phyloP scores from a whole-genome alignment of 1,140 invertebrate genomes.

The Drosophila orena region DNA sequence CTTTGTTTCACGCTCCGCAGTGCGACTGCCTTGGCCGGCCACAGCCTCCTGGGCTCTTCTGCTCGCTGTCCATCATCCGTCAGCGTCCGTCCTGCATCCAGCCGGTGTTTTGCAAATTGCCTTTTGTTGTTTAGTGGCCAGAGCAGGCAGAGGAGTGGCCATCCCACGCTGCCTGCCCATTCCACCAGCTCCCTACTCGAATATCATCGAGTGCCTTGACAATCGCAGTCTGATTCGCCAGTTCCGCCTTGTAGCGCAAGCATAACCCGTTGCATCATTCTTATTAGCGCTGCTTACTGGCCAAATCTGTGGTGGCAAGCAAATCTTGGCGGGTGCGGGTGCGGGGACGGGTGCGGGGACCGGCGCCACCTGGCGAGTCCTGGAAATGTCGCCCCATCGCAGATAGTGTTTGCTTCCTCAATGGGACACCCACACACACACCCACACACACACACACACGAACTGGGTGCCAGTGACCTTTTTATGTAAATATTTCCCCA shows the following conservation, averaged over 20 bases:
- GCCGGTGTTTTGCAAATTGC: slow-evolving; percentile 33
- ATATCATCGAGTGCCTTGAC: neutral
- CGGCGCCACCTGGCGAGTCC: neutral
- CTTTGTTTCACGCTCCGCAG: slow-evolving; percentile 22
- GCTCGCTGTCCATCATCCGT: slow-evolving; percentile 48
- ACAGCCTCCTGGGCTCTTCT: slow-evolving; percentile 3
- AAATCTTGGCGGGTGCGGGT: too few relatives aligned
- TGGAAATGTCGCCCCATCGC: slow-evolving; percentile 4
- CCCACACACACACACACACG: neutral
- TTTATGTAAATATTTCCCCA: slow-evolving; percentile 77
- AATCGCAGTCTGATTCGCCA: slow-evolving; percentile 22
- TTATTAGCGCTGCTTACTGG: neutral
- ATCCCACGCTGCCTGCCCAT: too few relatives aligned
- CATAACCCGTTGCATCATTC: too few relatives aligned
- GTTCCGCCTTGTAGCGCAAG: neutral
- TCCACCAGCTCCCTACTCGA: too few relatives aligned
- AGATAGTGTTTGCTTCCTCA: slow-evolving; percentile 31
- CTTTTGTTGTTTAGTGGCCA: slow-evolving; percentile 47
- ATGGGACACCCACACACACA: slow-evolving; percentile 20
- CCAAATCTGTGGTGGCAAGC: slow-evolving; percentile 9
- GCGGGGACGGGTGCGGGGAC: too few relatives aligned
- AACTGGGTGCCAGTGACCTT: slow-evolving; percentile 76
- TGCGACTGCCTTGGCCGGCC: neutral
- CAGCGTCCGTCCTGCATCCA: slow-evolving; percentile 21
- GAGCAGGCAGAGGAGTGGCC: too few relatives aligned